These are phyloP conservation scores for Aricia agestis DNA, from an alignment of 1,140 invertebrate species.

Conservation along the genomic window DNA sequence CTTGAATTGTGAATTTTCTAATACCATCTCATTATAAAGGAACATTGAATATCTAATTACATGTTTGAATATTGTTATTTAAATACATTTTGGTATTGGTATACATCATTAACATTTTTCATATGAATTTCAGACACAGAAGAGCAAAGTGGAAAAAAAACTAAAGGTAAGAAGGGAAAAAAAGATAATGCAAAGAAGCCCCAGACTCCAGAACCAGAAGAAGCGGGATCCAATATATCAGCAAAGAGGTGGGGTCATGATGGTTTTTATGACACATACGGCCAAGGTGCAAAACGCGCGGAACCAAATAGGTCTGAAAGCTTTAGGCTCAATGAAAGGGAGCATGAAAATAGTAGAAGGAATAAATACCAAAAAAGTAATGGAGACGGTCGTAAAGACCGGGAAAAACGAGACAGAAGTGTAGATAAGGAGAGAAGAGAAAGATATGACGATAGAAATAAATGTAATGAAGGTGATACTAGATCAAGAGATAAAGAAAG, in stretches of 20 bases:
- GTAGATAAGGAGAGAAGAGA: constrained; percentile 29
- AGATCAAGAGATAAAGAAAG: background rate
- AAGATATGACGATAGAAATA: constrained; percentile 24
- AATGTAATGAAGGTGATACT: constrained; percentile 14
- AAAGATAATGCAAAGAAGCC: constrained; percentile 37
- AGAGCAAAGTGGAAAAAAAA: constrained; percentile 46
- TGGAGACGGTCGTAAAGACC: background rate
- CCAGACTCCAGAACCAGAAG: constrained; percentile 36
- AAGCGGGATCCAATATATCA: constrained; percentile 33
- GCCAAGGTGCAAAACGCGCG: constrained; percentile 44
- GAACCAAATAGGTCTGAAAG: constrained; percentile 33
- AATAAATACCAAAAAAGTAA: background rate
- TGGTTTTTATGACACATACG: constrained; percentile 66
- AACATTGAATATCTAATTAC: too few species aligned
- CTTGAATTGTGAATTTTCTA: too few species aligned
- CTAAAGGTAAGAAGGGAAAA: constrained; percentile 53
- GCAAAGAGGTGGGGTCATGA: constrained; percentile 60
- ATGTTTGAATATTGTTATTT: too few species aligned
- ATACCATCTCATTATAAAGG: too few species aligned
- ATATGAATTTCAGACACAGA: constrained; percentile 45
- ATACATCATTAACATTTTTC: background rate
- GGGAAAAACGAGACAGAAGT: constrained; percentile 24
- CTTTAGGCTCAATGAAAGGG: background rate
- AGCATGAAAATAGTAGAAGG: background rate
- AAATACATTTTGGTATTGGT: too few species aligned